These are phyloP conservation scores for Cryptocephalus moraei DNA, from an alignment of 2,888 invertebrate species.

Conservation along the genomic window DNA sequence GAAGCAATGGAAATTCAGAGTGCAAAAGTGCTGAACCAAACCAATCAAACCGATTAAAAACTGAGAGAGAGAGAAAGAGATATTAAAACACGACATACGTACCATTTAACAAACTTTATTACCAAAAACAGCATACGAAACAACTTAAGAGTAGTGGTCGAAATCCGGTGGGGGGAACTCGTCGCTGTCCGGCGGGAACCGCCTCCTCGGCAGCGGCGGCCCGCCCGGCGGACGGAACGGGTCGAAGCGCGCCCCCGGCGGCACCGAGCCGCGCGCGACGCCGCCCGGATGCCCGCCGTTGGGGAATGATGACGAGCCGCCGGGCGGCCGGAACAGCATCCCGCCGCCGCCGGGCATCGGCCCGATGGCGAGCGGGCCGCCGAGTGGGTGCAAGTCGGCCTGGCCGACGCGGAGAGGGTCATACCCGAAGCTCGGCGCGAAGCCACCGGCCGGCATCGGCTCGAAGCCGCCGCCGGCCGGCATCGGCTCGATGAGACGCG, in stretches of 20 bases:
- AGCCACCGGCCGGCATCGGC: background rate
- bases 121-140: no score
- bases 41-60: no score
- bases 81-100: no score
- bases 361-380: constrained; percentile 27
- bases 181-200: constrained; percentile 55
- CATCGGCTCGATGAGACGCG: constrained; percentile 3
- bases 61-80: no score
- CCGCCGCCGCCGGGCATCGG: constrained; percentile 46
- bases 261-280: constrained; percentile 44
- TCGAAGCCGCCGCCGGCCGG: background rate
- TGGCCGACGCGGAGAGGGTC: constrained; percentile 40
- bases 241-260: constrained; percentile 78
- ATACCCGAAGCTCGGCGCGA: background rate
- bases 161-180: constrained; percentile 67
- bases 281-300: constrained; percentile 21
- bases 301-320: constrained; percentile 15
- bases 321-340: constrained; percentile 62
- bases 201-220: constrained; percentile 29
- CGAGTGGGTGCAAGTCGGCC: constrained; percentile 71
- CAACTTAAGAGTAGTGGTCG: constrained; percentile 38
- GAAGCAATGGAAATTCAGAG: no score
- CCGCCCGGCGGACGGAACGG: constrained; percentile 62
- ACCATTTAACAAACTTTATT: no score
- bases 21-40: no score